These are phyloP conservation scores for Synergus laeviventris DNA, from an alignment of 2,888 invertebrate genomes.

Conservation along the genomic window DNA sequence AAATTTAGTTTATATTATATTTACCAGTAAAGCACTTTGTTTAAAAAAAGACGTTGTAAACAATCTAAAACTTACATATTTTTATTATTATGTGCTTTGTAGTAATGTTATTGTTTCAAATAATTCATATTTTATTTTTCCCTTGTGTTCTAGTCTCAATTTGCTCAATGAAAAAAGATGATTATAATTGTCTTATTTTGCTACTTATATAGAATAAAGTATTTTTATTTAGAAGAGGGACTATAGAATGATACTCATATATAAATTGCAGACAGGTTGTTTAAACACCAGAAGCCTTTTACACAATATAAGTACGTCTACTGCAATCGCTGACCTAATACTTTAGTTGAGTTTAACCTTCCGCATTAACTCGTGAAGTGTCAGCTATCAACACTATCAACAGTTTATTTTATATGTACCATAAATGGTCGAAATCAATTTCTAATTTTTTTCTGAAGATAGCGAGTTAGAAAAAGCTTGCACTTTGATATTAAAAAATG, in stretches of 20 bases:
- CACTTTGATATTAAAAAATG: no score
- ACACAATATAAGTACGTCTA: conserved; percentile 8
- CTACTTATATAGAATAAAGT: background rate
- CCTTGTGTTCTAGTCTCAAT: background rate
- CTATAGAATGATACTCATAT: background rate
- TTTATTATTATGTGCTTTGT: background rate
- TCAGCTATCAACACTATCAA: background rate
- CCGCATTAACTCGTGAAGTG: conserved; percentile 10
- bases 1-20: background rate
- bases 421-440: background rate
- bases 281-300: background rate
- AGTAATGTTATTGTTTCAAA: background rate
- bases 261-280: background rate
- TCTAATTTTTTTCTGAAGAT: background rate
- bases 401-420: conserved; percentile 33
- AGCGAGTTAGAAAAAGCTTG: background rate
- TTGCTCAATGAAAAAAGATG: background rate
- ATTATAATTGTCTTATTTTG: background rate
- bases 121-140: background rate
- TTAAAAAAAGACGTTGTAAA: background rate
- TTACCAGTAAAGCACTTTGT: background rate
- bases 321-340: conserved; percentile 4
- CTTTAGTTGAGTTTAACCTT: background rate
- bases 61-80: background rate
- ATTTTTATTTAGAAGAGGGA: background rate